Evolutionary conservation across 2,888 invertebrate genomes (phyloP).

Genomic region (Octonoba sinensis): DNA sequence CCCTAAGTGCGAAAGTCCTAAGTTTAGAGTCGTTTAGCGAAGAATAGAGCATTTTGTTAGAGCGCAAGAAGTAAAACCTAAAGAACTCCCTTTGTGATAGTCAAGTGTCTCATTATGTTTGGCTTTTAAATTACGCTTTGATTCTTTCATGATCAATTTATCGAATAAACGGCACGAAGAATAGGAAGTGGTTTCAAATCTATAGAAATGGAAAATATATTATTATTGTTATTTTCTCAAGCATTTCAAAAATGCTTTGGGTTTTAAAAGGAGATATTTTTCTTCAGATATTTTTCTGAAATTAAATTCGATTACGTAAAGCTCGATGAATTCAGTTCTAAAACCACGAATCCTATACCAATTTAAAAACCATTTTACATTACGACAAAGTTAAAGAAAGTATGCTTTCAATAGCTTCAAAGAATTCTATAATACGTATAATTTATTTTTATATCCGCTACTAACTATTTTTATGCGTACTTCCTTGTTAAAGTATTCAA

Average conservation of each 20-base stretch:
- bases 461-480: too few species aligned
- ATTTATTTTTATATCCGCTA: too few species aligned
- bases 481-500: too few species aligned
- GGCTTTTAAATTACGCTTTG: constrained; percentile 53
- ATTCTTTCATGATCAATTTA: constrained; percentile 48
- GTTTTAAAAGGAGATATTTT: too few species aligned
- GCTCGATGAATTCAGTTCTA: too few species aligned
- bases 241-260: constrained; percentile 5
- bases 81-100: constrained; percentile 42
- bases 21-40: constrained; percentile 35
- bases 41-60: constrained; percentile 43
- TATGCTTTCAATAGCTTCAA: too few species aligned
- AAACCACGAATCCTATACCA: too few species aligned
- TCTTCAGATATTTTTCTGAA: too few species aligned
- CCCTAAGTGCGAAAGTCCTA: constrained; percentile 29
- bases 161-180: constrained; percentile 22
- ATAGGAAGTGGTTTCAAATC: constrained; percentile 20
- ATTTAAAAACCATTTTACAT: too few species aligned
- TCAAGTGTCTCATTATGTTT: constrained; percentile 52
- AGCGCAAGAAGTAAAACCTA: constrained; percentile 23
- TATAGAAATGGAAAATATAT: constrained; percentile 43
- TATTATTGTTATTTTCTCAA: constrained; percentile 32
- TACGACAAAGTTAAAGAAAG: too few species aligned
- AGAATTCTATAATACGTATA: too few species aligned
- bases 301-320: too few species aligned